Conservation (phyloP, 2,888 invertebrate species). For the Meganola albula region DNA sequence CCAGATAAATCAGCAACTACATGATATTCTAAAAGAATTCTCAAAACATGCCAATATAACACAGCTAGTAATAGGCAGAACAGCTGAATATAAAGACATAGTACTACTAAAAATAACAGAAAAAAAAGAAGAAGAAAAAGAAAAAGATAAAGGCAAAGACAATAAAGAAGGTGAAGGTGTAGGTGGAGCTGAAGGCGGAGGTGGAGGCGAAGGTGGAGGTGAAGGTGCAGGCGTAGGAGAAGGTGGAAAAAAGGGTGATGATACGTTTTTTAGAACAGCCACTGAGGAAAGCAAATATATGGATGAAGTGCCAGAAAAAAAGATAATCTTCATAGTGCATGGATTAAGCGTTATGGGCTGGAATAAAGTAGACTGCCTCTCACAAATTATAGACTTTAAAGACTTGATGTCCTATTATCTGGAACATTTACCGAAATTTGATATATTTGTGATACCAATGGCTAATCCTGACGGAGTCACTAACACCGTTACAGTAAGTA, state of each 20-base stretch:
- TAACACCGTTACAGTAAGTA: too few species aligned
- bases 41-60: conserved; percentile 36
- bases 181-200: too few species aligned
- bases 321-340: conserved; percentile 61
- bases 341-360: conserved; percentile 51
- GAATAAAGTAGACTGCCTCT: conserved; percentile 24
- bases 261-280: too few species aligned
- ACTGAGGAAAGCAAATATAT: conserved; percentile 38
- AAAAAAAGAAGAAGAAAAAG: conserved; percentile 10
- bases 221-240: too few species aligned
- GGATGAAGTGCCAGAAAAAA: conserved; percentile 48
- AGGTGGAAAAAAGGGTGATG: too few species aligned
- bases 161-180: too few species aligned
- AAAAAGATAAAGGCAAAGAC: too few species aligned
- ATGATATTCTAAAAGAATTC: conserved; percentile 27
- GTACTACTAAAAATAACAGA: conserved; percentile 42
- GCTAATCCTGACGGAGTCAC: conserved; percentile 60
- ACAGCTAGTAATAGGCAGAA: conserved; percentile 40
- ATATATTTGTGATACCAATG: conserved; percentile 60
- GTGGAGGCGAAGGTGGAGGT: too few species aligned
- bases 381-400: conserved; percentile 16
- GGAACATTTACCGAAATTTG: conserved; percentile 52
- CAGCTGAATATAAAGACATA: conserved; percentile 55
- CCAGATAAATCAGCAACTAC: too few species aligned
- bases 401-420: conserved; percentile 44